phyloP scores from a whole-genome alignment of 2,113 vertebrate genomes.

The Solea senegalensis region DNA sequence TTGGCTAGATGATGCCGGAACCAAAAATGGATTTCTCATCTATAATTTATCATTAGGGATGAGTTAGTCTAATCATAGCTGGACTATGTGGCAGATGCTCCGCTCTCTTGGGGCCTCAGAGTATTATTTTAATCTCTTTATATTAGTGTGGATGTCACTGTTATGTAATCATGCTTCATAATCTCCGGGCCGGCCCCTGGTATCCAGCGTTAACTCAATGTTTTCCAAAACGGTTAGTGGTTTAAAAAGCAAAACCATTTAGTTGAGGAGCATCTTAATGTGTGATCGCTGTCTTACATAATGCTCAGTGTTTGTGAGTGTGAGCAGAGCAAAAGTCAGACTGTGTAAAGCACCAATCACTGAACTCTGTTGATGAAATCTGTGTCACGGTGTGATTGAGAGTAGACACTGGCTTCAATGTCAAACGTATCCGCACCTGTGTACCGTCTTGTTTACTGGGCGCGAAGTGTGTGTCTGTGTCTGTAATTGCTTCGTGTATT shows the following conservation, averaged over 20 bases:
- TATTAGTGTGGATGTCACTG: conserved; percentile 53
- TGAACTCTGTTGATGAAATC: conserved; percentile 37
- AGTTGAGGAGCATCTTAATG: conserved; percentile 10
- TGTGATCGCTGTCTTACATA: conserved; percentile 5
- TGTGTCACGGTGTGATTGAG: conserved; percentile 21
- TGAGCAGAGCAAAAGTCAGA: conserved; percentile 1
- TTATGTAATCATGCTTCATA: conserved; percentile 60
- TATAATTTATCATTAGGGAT: conserved; percentile 19
- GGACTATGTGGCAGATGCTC: conserved; percentile 36
- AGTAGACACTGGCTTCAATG: conserved; percentile 31
- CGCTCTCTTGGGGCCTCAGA: conserved; percentile 23
- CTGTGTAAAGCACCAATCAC: conserved; percentile 7
- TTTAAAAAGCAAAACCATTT: conserved; percentile 21
- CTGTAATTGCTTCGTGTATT: conserved; percentile 63
- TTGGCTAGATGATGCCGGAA: not conserved
- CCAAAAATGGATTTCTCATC: conserved; percentile 28
- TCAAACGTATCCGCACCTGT: conserved; percentile 40
- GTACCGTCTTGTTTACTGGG: conserved; percentile 26
- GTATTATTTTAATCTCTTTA: conserved; percentile 47
- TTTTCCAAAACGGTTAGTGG: too few species aligned
- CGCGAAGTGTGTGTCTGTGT: conserved; percentile 26
- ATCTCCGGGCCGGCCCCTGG: conserved; percentile 60
- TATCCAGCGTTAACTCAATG: too few species aligned
- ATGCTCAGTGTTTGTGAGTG: conserved; percentile 16
- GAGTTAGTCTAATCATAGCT: conserved; percentile 34